These are phyloP conservation scores for Gibbula magus DNA, from an alignment of 2,888 invertebrate species.

Conservation along the genomic window DNA sequence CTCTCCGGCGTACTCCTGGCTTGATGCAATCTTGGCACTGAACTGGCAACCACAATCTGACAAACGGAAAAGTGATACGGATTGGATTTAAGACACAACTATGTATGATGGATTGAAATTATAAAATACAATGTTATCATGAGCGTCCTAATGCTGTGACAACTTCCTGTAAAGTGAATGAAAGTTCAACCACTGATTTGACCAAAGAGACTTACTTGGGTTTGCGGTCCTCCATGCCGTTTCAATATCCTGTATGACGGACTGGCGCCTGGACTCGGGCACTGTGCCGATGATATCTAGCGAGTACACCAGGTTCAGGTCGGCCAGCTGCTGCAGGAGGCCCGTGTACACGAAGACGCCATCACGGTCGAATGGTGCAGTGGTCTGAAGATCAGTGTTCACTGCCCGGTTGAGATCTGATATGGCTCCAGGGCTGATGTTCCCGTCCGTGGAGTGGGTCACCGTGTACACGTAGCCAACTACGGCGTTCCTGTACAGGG, in stretches of 20 bases:
- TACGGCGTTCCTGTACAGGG: neutral
- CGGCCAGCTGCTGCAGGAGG: neutral
- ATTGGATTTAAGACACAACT: no score
- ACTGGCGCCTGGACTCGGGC: neutral
- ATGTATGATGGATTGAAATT: no score
- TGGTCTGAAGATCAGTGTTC: neutral
- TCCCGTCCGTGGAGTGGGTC: neutral
- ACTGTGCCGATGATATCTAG: slow-evolving; percentile 28
- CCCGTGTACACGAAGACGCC: slow-evolving; percentile 30
- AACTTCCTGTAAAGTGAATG: neutral
- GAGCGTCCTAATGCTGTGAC: no score
- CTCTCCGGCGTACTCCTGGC: slow-evolving; percentile 23
- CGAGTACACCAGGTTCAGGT: neutral
- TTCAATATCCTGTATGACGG: neutral
- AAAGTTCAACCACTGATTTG: neutral
- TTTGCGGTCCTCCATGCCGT: neutral
- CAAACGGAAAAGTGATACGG: no score
- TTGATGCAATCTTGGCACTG: neutral
- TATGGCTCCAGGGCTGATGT: neutral
- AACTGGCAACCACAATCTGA: slow-evolving; percentile 28
- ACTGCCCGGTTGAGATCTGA: neutral
- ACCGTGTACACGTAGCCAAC: slow-evolving; percentile 2
- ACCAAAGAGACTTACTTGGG: slow-evolving; percentile 22
- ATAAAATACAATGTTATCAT: no score
- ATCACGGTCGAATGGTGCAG: slow-evolving; percentile 5